Evolutionary conservation across 2,888 invertebrate species (phyloP).

Genomic region (Xylophagus ater): DNA sequence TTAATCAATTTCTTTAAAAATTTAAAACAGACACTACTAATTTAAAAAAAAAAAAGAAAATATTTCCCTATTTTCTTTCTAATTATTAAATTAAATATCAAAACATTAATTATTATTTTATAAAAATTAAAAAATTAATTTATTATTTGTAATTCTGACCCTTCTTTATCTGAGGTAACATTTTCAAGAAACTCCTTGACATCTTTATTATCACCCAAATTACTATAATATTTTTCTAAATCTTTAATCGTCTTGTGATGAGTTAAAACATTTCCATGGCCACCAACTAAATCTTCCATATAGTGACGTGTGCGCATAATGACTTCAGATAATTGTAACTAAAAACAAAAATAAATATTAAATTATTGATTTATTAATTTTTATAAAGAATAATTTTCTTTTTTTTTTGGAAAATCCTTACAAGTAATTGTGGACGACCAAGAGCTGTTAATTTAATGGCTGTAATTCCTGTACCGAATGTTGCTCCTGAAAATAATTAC

Average conservation of each 20-base stretch:
- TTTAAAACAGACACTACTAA: too few relatives aligned
- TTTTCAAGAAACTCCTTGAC: slow-evolving; percentile 82
- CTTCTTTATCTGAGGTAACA: slow-evolving; percentile 86
- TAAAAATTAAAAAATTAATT: slow-evolving; percentile 22
- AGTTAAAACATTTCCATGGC: slow-evolving; percentile 74
- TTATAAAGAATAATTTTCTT: slow-evolving; percentile 1
- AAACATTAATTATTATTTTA: neutral
- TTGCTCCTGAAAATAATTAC: slow-evolving; percentile 56
- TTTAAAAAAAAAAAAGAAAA: too few relatives aligned
- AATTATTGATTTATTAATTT: neutral
- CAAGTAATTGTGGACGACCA: slow-evolving; percentile 85
- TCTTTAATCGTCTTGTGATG: slow-evolving; percentile 81
- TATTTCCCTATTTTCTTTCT: too few relatives aligned
- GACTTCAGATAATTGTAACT: slow-evolving; percentile 96
- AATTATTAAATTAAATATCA: too few relatives aligned
- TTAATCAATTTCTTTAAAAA: too few relatives aligned
- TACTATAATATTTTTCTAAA: slow-evolving; percentile 72
- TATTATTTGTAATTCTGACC: slow-evolving; percentile 47
- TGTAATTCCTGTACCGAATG: slow-evolving; percentile 90
- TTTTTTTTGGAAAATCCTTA: slow-evolving; percentile 40
- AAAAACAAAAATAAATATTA: slow-evolving; percentile 22
- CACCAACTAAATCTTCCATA: slow-evolving; percentile 84
- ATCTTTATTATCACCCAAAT: slow-evolving; percentile 62
- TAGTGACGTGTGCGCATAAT: slow-evolving; percentile 91
- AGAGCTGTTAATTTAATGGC: slow-evolving; percentile 96